Evolutionary conservation across 2,113 vertebrate genomes (phyloP), one percentile per base, ranked within the genome.

Genomic region (Tichodroma muraria): DNA sequence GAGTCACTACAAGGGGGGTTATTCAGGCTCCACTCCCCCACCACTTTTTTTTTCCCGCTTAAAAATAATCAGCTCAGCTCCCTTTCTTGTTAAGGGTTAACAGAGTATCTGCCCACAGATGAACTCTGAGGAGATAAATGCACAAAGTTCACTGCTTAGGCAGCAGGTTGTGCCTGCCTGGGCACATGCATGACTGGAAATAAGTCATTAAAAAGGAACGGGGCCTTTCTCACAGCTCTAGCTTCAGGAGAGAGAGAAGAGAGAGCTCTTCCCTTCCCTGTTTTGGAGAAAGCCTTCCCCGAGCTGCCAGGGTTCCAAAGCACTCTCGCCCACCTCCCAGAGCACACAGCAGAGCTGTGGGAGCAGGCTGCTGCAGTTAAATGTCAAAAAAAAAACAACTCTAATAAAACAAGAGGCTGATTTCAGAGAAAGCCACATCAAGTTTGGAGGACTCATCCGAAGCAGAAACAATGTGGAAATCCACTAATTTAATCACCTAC

Each of bases 111-210:
- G n/a, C 52, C 64, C 72, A 28, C 1, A 68, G 69, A 38, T 27
- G 72, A 88, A 75, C 70, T 73, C 40, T 9, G 16, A 68, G 85
- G 47, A 90, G 71, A 0, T 30, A 35, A 65, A 50, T 6, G 87
- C 85, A 44, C 89, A 94, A 94, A 96, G 86, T 76, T 89, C 93
- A 89, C 50, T 82, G 94, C 93, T 95, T 60, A 76, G 87, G 75
- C 73, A 92, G 89, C 91, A 92, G 70, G 86, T 82, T 90, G 73
- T 40, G 77, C 53, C 71, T 56, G 56, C 8, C 80, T 77, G 80
- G 88, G 70, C 84, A 77, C n/a, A 71, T 8, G 72, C 89, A 45
- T 37, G 73, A 82, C 84, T 82, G 75, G 45, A 60, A 94, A 22
- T 10, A n/a, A 91, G 68, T 61, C 50, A 47, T 23, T 30, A 73